A percentile compares a stretch with the other conserved stretches of the same genome.
Evolutionary conservation across 1,140 invertebrate genomes (phyloP).

Genomic region (Drosophila serrata): DNA sequence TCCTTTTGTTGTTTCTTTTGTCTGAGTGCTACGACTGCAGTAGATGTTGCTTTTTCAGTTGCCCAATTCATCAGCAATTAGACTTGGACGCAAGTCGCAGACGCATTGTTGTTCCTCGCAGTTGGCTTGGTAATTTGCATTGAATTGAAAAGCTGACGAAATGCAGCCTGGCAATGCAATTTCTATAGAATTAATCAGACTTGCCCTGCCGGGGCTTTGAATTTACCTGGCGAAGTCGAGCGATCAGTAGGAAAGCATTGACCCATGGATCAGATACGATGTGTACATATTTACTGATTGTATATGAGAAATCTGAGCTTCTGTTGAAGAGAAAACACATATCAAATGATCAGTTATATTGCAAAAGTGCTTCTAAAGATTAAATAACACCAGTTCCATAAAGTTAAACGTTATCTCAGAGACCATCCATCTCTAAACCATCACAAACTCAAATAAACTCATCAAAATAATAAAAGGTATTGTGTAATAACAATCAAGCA

Average conservation of each 20-base stretch:
- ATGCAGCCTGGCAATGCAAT: constrained; percentile 46
- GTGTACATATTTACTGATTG: constrained; percentile 3
- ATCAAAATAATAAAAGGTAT: constrained; percentile 9
- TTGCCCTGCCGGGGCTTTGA: constrained; percentile 14
- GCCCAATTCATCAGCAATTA: constrained; percentile 57
- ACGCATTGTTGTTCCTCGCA: constrained; percentile 38
- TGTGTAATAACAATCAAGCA: constrained; percentile 23
- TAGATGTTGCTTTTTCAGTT: constrained; percentile 31
- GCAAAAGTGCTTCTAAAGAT: not conserved
- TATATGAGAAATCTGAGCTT: constrained; percentile 24
- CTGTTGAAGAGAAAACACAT: not conserved
- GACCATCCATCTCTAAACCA: not conserved
- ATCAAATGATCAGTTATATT: constrained; percentile 1
- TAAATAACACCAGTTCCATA: no score
- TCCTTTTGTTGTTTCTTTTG: constrained; percentile 42
- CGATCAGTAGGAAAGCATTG: constrained; percentile 22
- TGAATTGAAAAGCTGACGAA: constrained; percentile 58
- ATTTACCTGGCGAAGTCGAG: constrained; percentile 16
- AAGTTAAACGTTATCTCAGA: no score
- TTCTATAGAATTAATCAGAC: constrained; percentile 50
- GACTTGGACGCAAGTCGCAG: constrained; percentile 34
- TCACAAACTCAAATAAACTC: constrained; percentile 1
- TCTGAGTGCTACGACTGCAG: constrained; percentile 19
- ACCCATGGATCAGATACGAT: constrained; percentile 33
- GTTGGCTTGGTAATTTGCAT: constrained; percentile 53